phyloP scores from a whole-genome alignment of 2,888 invertebrate species.

The Oasisia sp. region DNA sequence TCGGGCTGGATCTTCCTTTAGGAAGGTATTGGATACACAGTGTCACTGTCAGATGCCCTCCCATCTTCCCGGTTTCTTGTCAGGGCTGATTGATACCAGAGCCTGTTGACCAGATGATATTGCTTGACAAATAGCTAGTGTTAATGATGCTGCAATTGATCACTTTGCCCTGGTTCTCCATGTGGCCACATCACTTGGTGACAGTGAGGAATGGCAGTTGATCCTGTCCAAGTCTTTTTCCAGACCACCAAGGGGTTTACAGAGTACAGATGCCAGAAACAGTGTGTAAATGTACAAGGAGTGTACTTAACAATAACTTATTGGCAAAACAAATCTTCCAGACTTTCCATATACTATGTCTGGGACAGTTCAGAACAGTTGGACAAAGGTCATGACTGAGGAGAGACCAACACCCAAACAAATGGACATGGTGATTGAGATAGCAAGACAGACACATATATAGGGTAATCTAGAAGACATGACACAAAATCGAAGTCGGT shows the following conservation, averaged over 20 bases:
- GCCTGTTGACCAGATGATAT: background rate
- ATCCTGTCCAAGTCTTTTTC: background rate
- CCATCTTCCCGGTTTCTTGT: background rate
- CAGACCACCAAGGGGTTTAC: background rate
- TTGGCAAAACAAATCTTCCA: background rate
- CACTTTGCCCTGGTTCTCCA: background rate
- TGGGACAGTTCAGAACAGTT: background rate
- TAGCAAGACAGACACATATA: background rate
- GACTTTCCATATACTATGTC: background rate
- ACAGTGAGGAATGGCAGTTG: background rate
- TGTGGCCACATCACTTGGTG: background rate
- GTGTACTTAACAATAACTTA: too few species aligned
- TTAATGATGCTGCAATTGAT: background rate
- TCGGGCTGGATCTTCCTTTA: background rate
- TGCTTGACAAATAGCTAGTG: background rate
- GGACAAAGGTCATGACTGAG: background rate
- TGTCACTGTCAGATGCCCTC: background rate
- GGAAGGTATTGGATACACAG: background rate
- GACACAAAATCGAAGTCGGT: too few species aligned
- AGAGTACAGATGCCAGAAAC: background rate
- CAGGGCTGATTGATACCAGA: background rate
- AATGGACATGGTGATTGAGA: background rate
- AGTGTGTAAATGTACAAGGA: background rate
- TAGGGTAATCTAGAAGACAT: too few species aligned
- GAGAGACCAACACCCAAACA: background rate